These are phyloP conservation scores for Margarornis squamiger DNA, from an alignment of 2,797 vertebrate species.

Conservation along the genomic window DNA sequence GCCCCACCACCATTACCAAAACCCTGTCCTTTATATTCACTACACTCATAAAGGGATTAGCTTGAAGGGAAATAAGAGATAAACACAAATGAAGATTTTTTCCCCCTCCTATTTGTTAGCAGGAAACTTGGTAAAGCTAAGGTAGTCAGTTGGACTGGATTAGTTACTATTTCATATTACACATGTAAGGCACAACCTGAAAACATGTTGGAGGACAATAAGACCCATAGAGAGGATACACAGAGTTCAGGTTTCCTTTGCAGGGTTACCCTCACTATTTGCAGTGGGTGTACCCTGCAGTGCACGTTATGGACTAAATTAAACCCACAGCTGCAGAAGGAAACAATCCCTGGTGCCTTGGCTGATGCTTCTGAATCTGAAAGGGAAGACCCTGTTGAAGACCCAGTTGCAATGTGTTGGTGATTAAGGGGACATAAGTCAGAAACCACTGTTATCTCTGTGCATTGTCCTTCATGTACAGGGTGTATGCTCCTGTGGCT, in stretches of 20 bases:
- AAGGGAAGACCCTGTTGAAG: not conserved
- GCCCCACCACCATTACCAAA: not conserved
- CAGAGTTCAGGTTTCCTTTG: not conserved
- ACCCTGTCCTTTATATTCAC: not conserved
- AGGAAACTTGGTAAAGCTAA: not conserved
- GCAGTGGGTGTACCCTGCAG: not conserved
- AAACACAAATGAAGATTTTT: not conserved
- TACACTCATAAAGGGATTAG: not conserved
- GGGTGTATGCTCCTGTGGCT: not conserved
- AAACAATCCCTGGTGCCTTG: not conserved
- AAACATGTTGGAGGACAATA: not conserved
- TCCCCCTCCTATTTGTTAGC: not conserved
- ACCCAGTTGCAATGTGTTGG: not conserved
- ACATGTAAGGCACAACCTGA: not conserved
- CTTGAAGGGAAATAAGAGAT: not conserved
- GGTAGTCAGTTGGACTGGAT: not conserved
- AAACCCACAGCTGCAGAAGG: not conserved
- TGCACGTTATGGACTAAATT: not conserved
- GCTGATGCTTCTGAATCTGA: not conserved
- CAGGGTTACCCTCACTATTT: not conserved
- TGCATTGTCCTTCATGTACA: not conserved
- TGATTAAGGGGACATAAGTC: not conserved
- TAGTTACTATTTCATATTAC: not conserved
- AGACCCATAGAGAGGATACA: not conserved
- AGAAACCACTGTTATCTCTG: not conserved